phyloP scores from a whole-genome alignment of 2,888 invertebrate genomes.

The Mimachlamys varia region DNA sequence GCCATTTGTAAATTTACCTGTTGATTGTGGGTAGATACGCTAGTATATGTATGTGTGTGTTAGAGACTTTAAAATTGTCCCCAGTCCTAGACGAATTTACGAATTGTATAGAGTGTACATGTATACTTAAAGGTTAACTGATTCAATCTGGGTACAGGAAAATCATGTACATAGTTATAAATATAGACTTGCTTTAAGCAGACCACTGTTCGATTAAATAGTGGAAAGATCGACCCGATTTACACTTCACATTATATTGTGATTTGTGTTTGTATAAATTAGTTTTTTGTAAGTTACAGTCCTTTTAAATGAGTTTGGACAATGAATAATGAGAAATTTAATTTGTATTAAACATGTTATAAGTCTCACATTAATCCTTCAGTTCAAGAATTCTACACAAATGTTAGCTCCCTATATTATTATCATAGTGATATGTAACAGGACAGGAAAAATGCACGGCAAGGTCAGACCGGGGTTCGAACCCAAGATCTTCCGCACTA shows the following conservation, averaged over 20 bases:
- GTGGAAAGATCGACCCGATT: background rate
- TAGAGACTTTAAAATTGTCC: no score
- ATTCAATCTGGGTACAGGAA: background rate
- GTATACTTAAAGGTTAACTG: background rate
- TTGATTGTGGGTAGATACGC: background rate
- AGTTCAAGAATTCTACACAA: no score
- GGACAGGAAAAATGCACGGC: no score
- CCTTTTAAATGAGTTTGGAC: no score
- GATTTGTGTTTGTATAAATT: background rate
- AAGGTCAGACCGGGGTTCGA: no score
- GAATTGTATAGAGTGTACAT: background rate
- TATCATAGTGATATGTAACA: no score
- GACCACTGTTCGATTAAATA: background rate
- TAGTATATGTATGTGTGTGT: background rate
- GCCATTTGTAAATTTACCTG: constrained; percentile 7
- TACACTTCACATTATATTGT: background rate
- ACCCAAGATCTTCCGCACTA: no score
- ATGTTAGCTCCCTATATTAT: no score
- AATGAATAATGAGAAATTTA: no score
- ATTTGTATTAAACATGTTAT: no score
- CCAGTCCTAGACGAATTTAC: no score
- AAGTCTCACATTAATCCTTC: no score
- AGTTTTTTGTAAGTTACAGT: background rate
- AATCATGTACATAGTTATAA: background rate
- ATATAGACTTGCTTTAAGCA: background rate